Conservation (phyloP, 1,140 invertebrate genomes). For the Trichoplusia ni region DNA sequence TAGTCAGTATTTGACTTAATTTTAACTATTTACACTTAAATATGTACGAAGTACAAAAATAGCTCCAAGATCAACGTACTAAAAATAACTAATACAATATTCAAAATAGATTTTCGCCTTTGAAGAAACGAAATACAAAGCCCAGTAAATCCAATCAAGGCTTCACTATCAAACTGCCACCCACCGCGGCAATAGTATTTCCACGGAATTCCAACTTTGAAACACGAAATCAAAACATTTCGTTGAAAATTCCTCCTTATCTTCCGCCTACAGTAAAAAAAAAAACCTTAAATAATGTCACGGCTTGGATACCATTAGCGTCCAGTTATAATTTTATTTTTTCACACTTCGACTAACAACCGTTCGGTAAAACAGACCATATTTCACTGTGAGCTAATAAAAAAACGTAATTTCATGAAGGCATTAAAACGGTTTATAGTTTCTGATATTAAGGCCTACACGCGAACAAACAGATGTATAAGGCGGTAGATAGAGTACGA, state of each 20-base stretch:
- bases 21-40: too few species aligned
- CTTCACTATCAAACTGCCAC: too few species aligned
- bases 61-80: too few species aligned
- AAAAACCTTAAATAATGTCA: conserved; percentile 14
- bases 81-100: too few species aligned
- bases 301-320: neutral
- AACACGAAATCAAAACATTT: conserved; percentile 3
- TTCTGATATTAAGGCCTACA: conserved; percentile 20
- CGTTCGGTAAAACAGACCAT: conserved; percentile 3
- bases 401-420: conserved; percentile 22
- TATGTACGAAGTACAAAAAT: too few species aligned
- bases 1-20: too few species aligned
- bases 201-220: too few species aligned
- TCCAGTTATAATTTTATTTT: conserved; percentile 1
- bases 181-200: too few species aligned
- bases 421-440: conserved; percentile 30
- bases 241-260: neutral
- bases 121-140: too few species aligned
- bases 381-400: conserved; percentile 24
- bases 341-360: conserved; percentile 18
- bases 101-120: too few species aligned
- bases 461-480: conserved; percentile 21
- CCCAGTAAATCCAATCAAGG: too few species aligned
- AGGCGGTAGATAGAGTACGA: neutral
- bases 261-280: neutral